These are phyloP conservation scores for Brachystomella parvula DNA, from an alignment of 1,140 invertebrate genomes.

Conservation along the genomic window DNA sequence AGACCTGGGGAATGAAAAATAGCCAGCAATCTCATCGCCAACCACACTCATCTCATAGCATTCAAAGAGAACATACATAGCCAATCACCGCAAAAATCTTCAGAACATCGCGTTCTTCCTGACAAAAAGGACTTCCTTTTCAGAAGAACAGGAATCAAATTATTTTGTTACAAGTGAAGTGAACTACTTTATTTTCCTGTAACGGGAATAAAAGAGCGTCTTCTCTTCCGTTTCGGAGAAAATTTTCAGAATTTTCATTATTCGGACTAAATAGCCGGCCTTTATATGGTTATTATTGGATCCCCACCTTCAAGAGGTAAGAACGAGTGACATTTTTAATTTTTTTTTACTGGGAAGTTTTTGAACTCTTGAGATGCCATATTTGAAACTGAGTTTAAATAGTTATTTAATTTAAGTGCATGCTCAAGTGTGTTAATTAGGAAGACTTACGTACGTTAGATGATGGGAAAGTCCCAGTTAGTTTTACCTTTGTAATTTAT, in stretches of 20 bases:
- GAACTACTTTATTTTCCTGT: background rate
- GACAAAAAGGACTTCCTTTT: background rate
- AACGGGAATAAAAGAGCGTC: background rate
- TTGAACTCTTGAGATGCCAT: background rate
- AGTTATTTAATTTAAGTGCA: background rate
- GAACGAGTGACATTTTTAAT: background rate
- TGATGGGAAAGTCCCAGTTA: background rate
- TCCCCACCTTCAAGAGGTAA: background rate
- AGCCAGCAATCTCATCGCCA: background rate
- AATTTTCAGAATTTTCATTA: no score
- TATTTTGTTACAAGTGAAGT: background rate
- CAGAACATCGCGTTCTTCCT: background rate
- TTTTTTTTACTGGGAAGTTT: background rate
- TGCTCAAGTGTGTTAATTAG: no score
- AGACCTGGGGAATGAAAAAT: background rate
- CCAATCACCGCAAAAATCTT: background rate
- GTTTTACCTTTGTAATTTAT: background rate
- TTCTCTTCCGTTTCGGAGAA: background rate
- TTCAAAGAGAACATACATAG: background rate
- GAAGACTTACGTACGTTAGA: no score
- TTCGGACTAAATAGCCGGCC: no score
- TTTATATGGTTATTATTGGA: constrained; percentile 7
- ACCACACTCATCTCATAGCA: background rate
- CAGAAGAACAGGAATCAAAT: background rate
- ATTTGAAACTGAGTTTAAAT: background rate